Conservation (phyloP, 2,797 vertebrate genomes). For the Sebastes variabilis region DNA sequence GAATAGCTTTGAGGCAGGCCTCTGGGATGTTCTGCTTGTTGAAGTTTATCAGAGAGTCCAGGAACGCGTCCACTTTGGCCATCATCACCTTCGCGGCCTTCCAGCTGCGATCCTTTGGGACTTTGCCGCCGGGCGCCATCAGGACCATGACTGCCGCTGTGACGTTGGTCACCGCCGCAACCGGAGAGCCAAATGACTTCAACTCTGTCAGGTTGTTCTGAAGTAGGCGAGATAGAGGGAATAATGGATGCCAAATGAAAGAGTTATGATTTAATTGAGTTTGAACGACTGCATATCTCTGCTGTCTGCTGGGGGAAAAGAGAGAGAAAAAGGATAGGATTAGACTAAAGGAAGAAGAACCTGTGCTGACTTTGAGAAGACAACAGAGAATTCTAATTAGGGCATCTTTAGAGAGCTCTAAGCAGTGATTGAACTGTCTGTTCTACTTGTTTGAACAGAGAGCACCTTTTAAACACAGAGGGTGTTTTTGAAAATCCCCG, state of each 20-base stretch:
- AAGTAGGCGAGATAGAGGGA: constrained; percentile 16
- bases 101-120: constrained; percentile 96
- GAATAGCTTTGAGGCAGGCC: constrained; percentile 91
- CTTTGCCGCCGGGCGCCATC: constrained; percentile 84
- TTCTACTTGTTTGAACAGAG: constrained; percentile 74
- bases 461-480: constrained; percentile 72
- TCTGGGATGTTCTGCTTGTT: constrained; percentile 96
- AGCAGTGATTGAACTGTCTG: constrained; percentile 74
- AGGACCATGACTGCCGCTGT: constrained; percentile 94
- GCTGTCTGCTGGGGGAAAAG: constrained; percentile 29
- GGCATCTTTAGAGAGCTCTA: constrained; percentile 66
- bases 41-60: constrained; percentile 91
- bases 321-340: constrained; percentile 28
- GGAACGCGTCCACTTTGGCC: constrained; percentile 91
- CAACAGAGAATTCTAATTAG: constrained; percentile 76
- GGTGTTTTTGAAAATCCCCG: constrained; percentile 65
- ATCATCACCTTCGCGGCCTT: constrained; percentile 91
- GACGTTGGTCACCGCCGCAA: constrained; percentile 91
- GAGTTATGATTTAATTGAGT: constrained; percentile 53
- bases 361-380: constrained; percentile 70
- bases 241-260: constrained; percentile 31
- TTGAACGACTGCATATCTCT: constrained; percentile 43
- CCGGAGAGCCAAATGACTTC: constrained; percentile 93
- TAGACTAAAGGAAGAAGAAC: constrained; percentile 54
- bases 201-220: constrained; percentile 96